A percentile compares a stretch with the other conserved stretches of the same genome.
Evolutionary conservation across 2,797 vertebrate genomes (phyloP).

Genomic region (Leptodon cayanensis): DNA sequence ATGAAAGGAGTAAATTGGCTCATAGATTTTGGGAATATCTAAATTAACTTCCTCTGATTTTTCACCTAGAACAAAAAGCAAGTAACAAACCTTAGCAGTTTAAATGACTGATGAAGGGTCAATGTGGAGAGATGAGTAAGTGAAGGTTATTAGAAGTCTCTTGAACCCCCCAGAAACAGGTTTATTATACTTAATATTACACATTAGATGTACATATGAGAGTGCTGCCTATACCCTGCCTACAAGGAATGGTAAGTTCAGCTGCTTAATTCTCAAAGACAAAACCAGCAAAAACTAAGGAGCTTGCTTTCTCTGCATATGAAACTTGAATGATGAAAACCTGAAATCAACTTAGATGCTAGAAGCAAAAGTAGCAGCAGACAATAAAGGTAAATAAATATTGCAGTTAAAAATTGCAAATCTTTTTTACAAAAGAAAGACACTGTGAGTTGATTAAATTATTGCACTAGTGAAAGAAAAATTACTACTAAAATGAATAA

Average conservation of each 20-base stretch:
- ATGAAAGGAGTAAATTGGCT: slow-evolving; percentile 83
- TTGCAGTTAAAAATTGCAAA: not conserved
- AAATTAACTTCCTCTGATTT: slow-evolving; percentile 80
- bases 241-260: not conserved
- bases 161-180: not conserved
- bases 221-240: not conserved
- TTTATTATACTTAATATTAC: not conserved
- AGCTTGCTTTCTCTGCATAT: not conserved
- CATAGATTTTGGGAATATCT: slow-evolving; percentile 89
- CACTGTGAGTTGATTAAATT: not conserved
- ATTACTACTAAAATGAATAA: not conserved
- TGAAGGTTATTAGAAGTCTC: not conserved
- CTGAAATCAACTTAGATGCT: not conserved
- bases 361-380: not conserved
- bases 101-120: not conserved
- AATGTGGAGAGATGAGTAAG: not conserved
- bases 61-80: slow-evolving; percentile 77
- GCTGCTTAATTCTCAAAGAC: not conserved
- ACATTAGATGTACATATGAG: not conserved
- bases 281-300: not conserved
- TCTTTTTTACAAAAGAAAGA: not conserved
- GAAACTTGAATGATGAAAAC: not conserved
- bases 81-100: not conserved
- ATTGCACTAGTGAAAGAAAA: not conserved
- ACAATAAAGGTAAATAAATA: not conserved